A percentile compares a stretch with the other conserved stretches of the same genome.
phyloP scores from a whole-genome alignment of 1,140 invertebrate species.

The Brachionus sp. region DNA sequence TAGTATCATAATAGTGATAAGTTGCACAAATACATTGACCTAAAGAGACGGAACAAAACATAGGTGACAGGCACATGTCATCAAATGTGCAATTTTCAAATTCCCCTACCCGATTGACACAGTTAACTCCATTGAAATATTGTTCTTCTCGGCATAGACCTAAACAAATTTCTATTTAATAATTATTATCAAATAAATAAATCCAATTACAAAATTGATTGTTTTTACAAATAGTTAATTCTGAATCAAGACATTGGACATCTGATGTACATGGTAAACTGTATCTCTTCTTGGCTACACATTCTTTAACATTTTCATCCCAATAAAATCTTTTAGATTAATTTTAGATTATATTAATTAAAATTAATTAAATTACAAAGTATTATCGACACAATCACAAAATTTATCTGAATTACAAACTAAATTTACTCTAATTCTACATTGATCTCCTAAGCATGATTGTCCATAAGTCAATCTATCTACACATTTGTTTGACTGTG shows the following conservation, averaged over 20 bases:
- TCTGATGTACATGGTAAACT: not conserved
- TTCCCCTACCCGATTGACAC: too few relatives aligned
- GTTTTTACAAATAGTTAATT: slow-evolving; percentile 3
- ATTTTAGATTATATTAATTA: not conserved
- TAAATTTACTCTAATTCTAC: not conserved
- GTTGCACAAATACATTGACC: not conserved
- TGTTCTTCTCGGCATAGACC: too few relatives aligned
- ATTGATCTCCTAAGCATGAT: not conserved
- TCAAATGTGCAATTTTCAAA: too few relatives aligned
- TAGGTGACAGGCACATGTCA: not conserved
- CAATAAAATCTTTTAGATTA: not conserved
- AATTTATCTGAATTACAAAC: not conserved
- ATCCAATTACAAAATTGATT: not conserved
- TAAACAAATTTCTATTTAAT: too few relatives aligned
- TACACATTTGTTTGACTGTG: not conserved
- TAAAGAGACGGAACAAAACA: not conserved
- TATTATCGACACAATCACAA: not conserved
- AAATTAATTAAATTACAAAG: not conserved
- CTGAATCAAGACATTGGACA: not conserved
- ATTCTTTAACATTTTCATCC: not conserved
- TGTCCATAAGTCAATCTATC: slow-evolving; percentile 9
- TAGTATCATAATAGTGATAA: not conserved
- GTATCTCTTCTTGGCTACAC: not conserved
- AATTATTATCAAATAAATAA: too few relatives aligned
- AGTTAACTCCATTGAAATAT: too few relatives aligned